These are phyloP conservation scores for Rhimphoctona megacephalus DNA, from an alignment of 2,888 invertebrate species.

Conservation along the genomic window DNA sequence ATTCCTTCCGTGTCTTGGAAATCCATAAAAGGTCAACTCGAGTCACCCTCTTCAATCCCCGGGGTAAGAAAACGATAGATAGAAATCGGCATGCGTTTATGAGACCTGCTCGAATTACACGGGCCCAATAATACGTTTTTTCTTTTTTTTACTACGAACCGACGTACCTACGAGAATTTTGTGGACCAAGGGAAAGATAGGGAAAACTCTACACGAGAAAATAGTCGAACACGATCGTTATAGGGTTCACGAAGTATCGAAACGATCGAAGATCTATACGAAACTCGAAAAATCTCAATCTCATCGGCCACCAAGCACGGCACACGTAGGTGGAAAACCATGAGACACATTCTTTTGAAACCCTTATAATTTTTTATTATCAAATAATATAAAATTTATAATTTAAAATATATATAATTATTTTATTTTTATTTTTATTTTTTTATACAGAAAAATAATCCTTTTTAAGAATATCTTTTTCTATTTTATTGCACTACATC, in stretches of 20 bases:
- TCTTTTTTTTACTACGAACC: background rate
- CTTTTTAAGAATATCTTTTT: background rate
- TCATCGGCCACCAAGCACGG: conserved; percentile 31
- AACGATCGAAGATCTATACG: conserved; percentile 28
- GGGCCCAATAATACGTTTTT: conserved; percentile 59
- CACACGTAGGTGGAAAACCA: background rate
- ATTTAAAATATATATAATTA: background rate
- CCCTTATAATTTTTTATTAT: background rate
- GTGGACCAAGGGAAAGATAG: conserved; percentile 5
- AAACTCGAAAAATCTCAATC: conserved; percentile 19
- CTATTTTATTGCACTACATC: background rate
- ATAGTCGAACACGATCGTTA: conserved; percentile 60
- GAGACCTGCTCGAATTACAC: conserved; percentile 63
- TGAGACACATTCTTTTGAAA: conserved; percentile 5
- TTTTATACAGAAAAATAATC: background rate
- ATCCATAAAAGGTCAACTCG: conserved; percentile 24
- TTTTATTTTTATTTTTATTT: background rate
- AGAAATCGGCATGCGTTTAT: conserved; percentile 65
- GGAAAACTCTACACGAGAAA: conserved; percentile 17
- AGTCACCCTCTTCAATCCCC: background rate
- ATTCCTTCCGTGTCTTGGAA: conserved; percentile 52
- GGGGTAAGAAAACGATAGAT: conserved; percentile 24
- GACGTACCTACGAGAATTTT: conserved; percentile 2
- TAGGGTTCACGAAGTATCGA: conserved; percentile 41
- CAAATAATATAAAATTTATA: background rate